A percentile compares a stretch with the other conserved stretches of the same genome.
Evolutionary conservation across 2,113 vertebrate species (phyloP).

Genomic region (Tupaia chinensis): DNA sequence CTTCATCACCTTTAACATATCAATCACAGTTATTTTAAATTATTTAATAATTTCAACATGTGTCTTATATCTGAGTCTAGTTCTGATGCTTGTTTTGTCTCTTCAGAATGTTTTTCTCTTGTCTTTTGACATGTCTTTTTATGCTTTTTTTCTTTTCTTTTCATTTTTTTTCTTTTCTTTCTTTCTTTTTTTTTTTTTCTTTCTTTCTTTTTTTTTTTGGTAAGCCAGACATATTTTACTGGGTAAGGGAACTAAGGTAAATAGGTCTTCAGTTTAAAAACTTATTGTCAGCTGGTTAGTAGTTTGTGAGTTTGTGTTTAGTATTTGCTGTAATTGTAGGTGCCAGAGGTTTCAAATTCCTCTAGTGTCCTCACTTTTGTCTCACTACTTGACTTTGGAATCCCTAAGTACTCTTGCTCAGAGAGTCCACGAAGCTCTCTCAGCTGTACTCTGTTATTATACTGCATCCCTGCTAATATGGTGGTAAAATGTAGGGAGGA

Average conservation of each 20-base stretch:
- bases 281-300: neutral
- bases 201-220: neutral
- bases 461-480: neutral
- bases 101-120: neutral
- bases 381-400: neutral
- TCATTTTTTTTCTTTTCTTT: neutral
- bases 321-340: neutral
- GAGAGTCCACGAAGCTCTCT: too few relatives aligned
- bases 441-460: neutral
- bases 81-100: neutral
- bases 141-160: neutral
- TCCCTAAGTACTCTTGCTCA: neutral
- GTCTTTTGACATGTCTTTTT: neutral
- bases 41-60: neutral
- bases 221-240: neutral
- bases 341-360: neutral
- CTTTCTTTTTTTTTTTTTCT: neutral
- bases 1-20: neutral
- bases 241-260: neutral
- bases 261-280: neutral
- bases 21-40: neutral
- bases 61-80: neutral
- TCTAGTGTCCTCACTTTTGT: neutral
- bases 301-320: neutral
- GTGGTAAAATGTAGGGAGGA: neutral